Evolutionary conservation across 2,888 invertebrate genomes (phyloP), one percentile per base, ranked within the genome.

Genomic region (Augochlorella aurata): DNA sequence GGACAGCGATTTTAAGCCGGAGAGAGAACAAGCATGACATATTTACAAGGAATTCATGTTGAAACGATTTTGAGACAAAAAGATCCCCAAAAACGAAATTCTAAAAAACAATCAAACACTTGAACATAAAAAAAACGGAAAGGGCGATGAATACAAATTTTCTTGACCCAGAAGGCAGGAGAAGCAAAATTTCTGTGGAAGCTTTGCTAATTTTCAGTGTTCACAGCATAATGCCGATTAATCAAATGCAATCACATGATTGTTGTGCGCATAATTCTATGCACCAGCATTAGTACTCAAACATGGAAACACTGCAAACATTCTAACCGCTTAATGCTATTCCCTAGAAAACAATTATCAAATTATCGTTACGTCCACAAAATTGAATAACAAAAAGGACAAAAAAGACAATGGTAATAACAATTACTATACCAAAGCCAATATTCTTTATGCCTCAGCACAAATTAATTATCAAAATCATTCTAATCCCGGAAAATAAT

Each of bases 181-280:
- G 65, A 80, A 73, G 63, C 73, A 68, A 63, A 29, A 52, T 50
- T n/a, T 80, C 68, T 58, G 14, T 50, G 66, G 71, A 77, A 50
- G 29, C 14, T 61, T 61, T 50, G 16, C 29, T 77, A n/a, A 29
- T 63, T 63, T 38, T 18, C 16, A 21, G 14, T n/a, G 38, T 38
- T 14, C 63, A 18, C 45, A 61, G n/a, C 38, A 38, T 38, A 68
- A 3, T 78, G 49, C 45, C 8, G 44, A 49, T 54, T 72, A 21
- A 70, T 68, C n/a, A 18, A 72, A 71, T 63, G 71, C 45, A 29
- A 75, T 76, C 21, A 12, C 63, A 29, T 54, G 74, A 75, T 76
- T 82, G 68, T 72, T 77, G 80, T 82, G 79, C 52, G 67, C 47
- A 73, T 21, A 78, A 45, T 63, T 24, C 24, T 9, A 58, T 52